phyloP scores from a whole-genome alignment of 2,888 invertebrate genomes.

The Automeris io region DNA sequence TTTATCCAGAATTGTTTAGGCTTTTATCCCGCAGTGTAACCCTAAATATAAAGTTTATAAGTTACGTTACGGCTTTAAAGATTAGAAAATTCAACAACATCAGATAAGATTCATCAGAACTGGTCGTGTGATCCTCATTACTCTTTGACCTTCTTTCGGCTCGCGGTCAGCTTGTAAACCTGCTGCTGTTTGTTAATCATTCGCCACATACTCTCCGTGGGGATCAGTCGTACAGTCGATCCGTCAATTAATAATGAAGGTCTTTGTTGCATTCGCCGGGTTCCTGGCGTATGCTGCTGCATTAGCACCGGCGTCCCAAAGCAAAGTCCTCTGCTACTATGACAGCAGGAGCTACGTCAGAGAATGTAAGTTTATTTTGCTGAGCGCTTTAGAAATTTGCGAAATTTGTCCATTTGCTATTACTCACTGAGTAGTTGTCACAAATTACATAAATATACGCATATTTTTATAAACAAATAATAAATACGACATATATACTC shows the following conservation, averaged over 20 bases:
- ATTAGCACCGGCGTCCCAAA: constrained; percentile 51
- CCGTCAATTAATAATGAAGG: constrained; percentile 38
- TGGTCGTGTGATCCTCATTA: constrained; percentile 36
- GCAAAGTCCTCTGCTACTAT: constrained; percentile 84
- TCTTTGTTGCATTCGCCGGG: constrained; percentile 41
- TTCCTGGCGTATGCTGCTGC: constrained; percentile 48
- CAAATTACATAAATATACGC: too few relatives aligned
- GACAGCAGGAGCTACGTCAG: constrained; percentile 82
- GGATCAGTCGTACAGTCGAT: constrained; percentile 40
- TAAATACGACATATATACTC: too few relatives aligned
- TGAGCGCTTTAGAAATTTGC: constrained; percentile 21
- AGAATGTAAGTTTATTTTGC: constrained; percentile 76
- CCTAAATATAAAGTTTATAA: background rate
- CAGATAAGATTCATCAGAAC: constrained; percentile 39
- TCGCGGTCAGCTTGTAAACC: constrained; percentile 24
- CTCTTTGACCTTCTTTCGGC: constrained; percentile 42
- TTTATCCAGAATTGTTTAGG: constrained; percentile 1
- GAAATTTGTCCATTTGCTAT: background rate
- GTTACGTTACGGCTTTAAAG: constrained; percentile 4
- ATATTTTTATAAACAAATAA: too few relatives aligned
- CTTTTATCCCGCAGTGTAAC: constrained; percentile 1
- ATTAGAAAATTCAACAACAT: constrained; percentile 19
- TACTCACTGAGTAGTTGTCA: too few relatives aligned
- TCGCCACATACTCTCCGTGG: constrained; percentile 51
- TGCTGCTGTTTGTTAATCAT: constrained; percentile 34